Evolutionary conservation across 2,888 invertebrate species (phyloP).

Genomic region (Leptura quadrifasciata): DNA sequence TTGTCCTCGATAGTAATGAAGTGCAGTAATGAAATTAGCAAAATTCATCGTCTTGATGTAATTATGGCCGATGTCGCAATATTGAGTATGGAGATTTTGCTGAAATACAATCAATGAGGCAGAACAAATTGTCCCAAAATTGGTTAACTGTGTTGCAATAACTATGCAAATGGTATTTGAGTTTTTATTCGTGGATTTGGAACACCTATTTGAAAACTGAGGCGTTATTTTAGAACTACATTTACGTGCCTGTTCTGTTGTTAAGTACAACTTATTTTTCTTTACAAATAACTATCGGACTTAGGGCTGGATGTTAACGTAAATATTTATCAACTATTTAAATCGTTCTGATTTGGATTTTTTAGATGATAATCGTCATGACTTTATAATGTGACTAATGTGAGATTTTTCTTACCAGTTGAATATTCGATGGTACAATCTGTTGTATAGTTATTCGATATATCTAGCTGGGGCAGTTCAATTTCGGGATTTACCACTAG

Average conservation of each 20-base stretch:
- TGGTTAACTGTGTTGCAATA: not conserved
- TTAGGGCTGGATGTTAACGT: too few species aligned
- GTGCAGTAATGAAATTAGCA: slow-evolving; percentile 2
- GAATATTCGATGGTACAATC: slow-evolving; percentile 92
- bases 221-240: too few species aligned
- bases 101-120: slow-evolving; percentile 9
- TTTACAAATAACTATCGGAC: too few species aligned
- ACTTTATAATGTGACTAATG: too few species aligned
- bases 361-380: too few species aligned
- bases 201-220: too few species aligned
- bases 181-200: not conserved
- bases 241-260: too few species aligned
- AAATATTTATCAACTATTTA: too few species aligned
- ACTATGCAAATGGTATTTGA: not conserved
- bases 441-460: slow-evolving; percentile 90
- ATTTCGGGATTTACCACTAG: slow-evolving; percentile 91
- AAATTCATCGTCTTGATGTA: not conserved
- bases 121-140: not conserved
- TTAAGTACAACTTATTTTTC: too few species aligned
- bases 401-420: slow-evolving; percentile 82
- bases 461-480: slow-evolving; percentile 91
- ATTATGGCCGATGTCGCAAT: not conserved
- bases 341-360: too few species aligned
- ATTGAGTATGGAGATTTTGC: not conserved
- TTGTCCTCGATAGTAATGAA: slow-evolving; percentile 1